Conservation (phyloP, 2,888 invertebrate species). For the Xanthostigma xanthostigma region DNA sequence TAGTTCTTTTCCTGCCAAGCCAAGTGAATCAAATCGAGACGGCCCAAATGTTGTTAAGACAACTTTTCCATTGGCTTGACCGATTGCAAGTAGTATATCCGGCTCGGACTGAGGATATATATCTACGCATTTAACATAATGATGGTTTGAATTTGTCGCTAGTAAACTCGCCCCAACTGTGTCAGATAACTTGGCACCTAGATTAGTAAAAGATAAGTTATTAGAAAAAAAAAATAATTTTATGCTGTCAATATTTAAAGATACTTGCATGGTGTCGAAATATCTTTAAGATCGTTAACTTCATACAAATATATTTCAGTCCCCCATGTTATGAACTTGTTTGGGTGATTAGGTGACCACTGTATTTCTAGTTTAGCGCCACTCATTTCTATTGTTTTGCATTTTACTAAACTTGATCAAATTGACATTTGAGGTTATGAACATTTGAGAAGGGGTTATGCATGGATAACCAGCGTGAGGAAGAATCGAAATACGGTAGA, state of each 20-base stretch:
- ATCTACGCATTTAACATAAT: constrained; percentile 75
- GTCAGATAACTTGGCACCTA: constrained; percentile 55
- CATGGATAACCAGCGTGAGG: not conserved
- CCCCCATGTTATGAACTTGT: constrained; percentile 83
- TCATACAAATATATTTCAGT: constrained; percentile 81
- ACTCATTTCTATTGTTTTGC: constrained; percentile 28
- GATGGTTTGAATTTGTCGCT: constrained; percentile 56
- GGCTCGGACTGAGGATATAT: constrained; percentile 64
- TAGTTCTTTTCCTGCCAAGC: constrained; percentile 61
- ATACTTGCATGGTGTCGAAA: constrained; percentile 29
- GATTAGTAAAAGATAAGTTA: constrained; percentile 14
- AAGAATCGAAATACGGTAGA: too few species aligned
- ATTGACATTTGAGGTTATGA: not conserved
- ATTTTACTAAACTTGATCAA: not conserved
- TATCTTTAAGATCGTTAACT: constrained; percentile 45
- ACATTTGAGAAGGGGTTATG: not conserved
- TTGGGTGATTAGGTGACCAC: constrained; percentile 68
- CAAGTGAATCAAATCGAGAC: constrained; percentile 46
- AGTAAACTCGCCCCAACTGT: constrained; percentile 52
- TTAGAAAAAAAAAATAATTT: not conserved
- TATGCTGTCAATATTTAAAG: not conserved
- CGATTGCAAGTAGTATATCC: constrained; percentile 73
- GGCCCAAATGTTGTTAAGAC: constrained; percentile 64
- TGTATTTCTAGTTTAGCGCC: constrained; percentile 59
- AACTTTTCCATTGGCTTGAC: constrained; percentile 80